phyloP scores from a whole-genome alignment of 1,140 invertebrate genomes.

The Bradysia coprophila region DNA sequence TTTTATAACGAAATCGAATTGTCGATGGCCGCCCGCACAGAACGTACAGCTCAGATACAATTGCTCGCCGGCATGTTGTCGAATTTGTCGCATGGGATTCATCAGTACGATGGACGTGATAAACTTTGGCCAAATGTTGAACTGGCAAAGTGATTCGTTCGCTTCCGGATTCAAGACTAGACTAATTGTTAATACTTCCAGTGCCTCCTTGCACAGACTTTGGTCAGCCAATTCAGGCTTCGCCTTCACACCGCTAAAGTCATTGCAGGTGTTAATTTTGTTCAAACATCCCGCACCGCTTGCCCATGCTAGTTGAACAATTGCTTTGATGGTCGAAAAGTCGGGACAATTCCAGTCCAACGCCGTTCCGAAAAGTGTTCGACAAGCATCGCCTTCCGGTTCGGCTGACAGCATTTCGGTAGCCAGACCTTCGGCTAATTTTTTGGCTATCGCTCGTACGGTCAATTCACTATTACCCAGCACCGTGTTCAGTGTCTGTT shows the following conservation, averaged over 20 bases:
- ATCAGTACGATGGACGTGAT: constrained; percentile 77
- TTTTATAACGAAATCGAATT: constrained; percentile 52
- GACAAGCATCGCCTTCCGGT: constrained; percentile 28
- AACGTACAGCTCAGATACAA: constrained; percentile 58
- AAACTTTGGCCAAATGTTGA: constrained; percentile 67
- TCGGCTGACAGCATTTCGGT: constrained; percentile 29
- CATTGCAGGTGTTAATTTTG: constrained; percentile 25
- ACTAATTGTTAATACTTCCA: constrained; percentile 81
- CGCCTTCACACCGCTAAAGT: constrained; percentile 28
- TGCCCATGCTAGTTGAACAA: constrained; percentile 61
- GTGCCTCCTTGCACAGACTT: constrained; percentile 71
- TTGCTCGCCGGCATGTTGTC: constrained; percentile 62
- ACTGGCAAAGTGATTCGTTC: constrained; percentile 49
- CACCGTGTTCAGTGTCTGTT: constrained; percentile 25
- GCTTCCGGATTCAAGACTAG: constrained; percentile 69
- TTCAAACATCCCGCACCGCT: constrained; percentile 50
- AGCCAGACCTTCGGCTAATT: constrained; percentile 49
- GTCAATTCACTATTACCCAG: constrained; percentile 39
- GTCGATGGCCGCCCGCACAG: constrained; percentile 36
- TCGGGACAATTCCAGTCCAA: constrained; percentile 44
- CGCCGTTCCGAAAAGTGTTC: constrained; percentile 31
- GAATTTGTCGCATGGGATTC: constrained; percentile 47
- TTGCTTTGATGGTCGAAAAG: constrained; percentile 41
- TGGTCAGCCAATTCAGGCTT: constrained; percentile 45
- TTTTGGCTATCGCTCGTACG: constrained; percentile 46